A percentile compares a stretch with the other conserved stretches of the same genome.
These are phyloP conservation scores for Ridgeia piscesae DNA, from an alignment of 1,140 invertebrate species.

Conservation along the genomic window DNA sequence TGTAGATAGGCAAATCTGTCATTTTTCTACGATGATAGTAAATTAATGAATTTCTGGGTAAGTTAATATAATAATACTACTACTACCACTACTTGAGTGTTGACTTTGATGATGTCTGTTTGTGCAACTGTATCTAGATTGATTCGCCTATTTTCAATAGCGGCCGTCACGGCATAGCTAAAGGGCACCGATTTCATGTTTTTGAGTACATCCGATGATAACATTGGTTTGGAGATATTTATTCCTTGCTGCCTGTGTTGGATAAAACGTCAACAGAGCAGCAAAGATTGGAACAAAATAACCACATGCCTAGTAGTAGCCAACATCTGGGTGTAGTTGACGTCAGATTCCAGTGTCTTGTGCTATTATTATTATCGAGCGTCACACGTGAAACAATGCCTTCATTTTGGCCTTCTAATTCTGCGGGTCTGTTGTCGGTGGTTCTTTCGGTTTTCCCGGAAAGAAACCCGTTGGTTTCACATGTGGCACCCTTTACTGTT, in stretches of 20 bases:
- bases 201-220: neutral
- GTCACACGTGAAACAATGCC: neutral
- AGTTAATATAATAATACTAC: constrained; percentile 2
- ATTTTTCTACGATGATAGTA: constrained; percentile 6
- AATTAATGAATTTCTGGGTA: constrained; percentile 1
- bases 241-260: neutral
- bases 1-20: constrained; percentile 1
- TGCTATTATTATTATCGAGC: neutral
- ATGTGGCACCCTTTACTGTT: neutral
- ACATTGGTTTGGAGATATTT: neutral
- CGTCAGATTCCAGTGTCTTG: neutral
- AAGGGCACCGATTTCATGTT: neutral
- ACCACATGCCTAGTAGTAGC: neutral
- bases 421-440: neutral
- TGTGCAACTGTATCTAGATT: neutral
- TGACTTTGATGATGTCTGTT: neutral
- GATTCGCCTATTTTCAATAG: neutral
- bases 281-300: neutral
- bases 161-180: neutral
- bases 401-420: neutral
- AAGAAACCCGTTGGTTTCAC: neutral
- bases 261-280: neutral
- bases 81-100: neutral
- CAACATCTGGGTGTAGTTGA: neutral
- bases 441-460: neutral